These are phyloP conservation scores for Scolanthus callimorphus DNA, from an alignment of 92 coral and sea anemone genomes.

Conservation along the genomic window DNA sequence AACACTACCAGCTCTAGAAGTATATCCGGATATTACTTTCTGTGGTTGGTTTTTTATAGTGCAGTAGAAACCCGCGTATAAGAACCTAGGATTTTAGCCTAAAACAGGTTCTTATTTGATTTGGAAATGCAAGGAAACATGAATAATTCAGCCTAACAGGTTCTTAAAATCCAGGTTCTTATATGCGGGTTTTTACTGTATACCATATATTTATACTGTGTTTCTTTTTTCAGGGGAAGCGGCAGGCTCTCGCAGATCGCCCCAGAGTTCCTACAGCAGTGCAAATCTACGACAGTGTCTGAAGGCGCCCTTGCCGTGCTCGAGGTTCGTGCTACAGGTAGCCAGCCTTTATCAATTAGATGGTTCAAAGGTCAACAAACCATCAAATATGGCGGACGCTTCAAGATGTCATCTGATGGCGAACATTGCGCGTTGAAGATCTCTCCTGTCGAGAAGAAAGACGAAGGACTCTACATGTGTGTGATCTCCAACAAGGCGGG, in stretches of 20 bases:
- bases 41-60: too few relatives aligned
- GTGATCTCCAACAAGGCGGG: constrained; percentile 88
- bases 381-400: constrained; percentile 75
- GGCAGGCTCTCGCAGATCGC: constrained; percentile 81
- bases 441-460: constrained; percentile 71
- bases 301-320: constrained; percentile 81
- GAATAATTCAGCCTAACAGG: too few relatives aligned
- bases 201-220: too few relatives aligned
- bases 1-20: too few relatives aligned
- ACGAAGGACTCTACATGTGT: constrained; percentile 96
- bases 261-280: constrained; percentile 81
- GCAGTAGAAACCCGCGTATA: too few relatives aligned
- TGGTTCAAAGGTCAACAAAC: constrained; percentile 92
- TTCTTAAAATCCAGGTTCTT: too few relatives aligned
- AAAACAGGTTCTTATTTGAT: too few relatives aligned
- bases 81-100: too few relatives aligned
- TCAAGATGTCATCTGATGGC: constrained; percentile 88
- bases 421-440: constrained; percentile 71
- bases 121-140: too few relatives aligned
- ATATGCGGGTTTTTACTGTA: too few relatives aligned
- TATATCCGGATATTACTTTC: too few relatives aligned
- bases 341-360: constrained; percentile 85
- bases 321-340: constrained; percentile 75
- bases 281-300: constrained; percentile 62
- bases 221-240: background rate